Percentiles rank a stretch among this genome's conserved stretches.
These are phyloP conservation scores for Lota lota DNA, from an alignment of 2,113 vertebrate species.

Conservation along the genomic window DNA sequence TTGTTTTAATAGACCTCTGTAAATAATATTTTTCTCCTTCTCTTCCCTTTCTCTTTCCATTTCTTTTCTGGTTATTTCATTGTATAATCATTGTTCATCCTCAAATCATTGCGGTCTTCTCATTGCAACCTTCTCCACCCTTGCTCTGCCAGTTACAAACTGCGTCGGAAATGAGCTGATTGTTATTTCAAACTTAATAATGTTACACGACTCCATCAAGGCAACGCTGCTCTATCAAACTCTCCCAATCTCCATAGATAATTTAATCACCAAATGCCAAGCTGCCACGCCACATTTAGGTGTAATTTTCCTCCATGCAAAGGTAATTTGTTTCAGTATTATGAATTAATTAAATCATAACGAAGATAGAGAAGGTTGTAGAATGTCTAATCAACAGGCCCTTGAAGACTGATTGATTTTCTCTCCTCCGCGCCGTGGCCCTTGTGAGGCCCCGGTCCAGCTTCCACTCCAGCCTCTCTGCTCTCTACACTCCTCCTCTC, in stretches of 20 bases:
- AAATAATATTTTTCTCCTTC: background rate
- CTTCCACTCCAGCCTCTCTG: background rate
- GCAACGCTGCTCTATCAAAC: conserved; percentile 70
- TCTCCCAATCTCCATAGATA: conserved; percentile 71
- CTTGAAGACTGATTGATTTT: conserved; percentile 71
- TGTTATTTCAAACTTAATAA: conserved; percentile 78
- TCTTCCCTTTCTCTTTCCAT: no score
- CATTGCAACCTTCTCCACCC: background rate
- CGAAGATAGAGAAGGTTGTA: conserved; percentile 77
- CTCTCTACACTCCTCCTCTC: background rate
- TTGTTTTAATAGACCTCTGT: conserved; percentile 20
- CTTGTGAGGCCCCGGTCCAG: background rate
- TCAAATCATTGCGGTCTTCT: background rate
- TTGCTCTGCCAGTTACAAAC: conserved; percentile 47
- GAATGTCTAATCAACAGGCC: conserved; percentile 77
- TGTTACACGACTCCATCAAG: conserved; percentile 71
- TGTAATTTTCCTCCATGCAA: conserved; percentile 79
- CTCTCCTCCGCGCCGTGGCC: conserved; percentile 44
- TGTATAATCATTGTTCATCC: background rate
- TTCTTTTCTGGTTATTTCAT: no score
- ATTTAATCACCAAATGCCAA: conserved; percentile 81
- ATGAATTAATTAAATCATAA: conserved; percentile 83
- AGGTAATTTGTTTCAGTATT: conserved; percentile 85
- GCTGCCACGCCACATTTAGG: conserved; percentile 78
- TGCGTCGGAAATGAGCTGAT: conserved; percentile 59